Evolutionary conservation across 2,888 invertebrate genomes (phyloP), one percentile per base, ranked within the genome.

Genomic region (Baronia brevicornis): DNA sequence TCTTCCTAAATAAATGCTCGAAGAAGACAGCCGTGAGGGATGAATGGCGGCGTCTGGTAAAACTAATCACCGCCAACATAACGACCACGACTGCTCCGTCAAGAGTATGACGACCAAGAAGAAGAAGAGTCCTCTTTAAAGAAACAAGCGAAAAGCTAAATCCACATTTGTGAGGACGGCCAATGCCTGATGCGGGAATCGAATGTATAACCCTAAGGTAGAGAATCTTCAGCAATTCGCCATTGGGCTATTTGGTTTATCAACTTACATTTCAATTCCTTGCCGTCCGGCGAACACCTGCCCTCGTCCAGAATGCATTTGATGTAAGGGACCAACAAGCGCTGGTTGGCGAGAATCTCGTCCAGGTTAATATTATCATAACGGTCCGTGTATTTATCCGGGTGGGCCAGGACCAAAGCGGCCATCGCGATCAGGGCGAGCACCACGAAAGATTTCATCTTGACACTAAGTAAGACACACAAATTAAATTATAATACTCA

Each of bases 281-380:
- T 86, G 39, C 86, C 91, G 43, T 92, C 91, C 4, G 91, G 78
- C 0, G 90, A 87, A 62, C 92, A 93, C 33, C 58, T 68, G 24
- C 88, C 89, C 39, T 73, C 60, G 0, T 86, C 88, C 36, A 91
- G 69, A 19, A 90, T 54, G 46, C 93, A 93, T 22, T 89, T 86
- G 21, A 90, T 52, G 55, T 92, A 92, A 23, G 87, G 86, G 19
- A 80, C 71, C 5, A 91, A 60, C 11, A 93, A 67, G 5, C 90
- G 85, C 2, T 86, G 84, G 65, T 89, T 92, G 3, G 39, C 48
- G 2, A 92, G 60, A 42, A 92, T 86, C 49, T 89, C 87, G 17
- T 91, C 89, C 33, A 93, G 35, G 55, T 92, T 78, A 10, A 92
- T 60, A 52, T 87, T 87, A 58, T 92, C 92, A 43, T 88, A 93